Conservation (phyloP, 2,113 vertebrate genomes). For the Calyptommatus sinebrachiatus region DNA sequence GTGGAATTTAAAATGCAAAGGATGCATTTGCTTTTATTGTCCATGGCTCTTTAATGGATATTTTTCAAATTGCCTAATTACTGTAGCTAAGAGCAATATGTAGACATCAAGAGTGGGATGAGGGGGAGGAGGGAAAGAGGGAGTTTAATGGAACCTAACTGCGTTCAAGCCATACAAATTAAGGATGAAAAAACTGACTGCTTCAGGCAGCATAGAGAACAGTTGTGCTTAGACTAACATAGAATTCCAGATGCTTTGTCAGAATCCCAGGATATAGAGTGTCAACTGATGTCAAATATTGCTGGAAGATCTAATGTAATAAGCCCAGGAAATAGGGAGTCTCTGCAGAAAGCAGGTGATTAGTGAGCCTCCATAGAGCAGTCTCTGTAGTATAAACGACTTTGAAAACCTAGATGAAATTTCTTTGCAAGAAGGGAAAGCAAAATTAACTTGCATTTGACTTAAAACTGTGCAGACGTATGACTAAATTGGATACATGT, state of each 20-base stretch:
- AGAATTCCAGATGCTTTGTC: slow-evolving; percentile 60
- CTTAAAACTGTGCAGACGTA: neutral
- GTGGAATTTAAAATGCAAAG: neutral
- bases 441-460: neutral
- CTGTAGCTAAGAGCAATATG: slow-evolving; percentile 32
- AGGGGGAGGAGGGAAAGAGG: slow-evolving; percentile 17
- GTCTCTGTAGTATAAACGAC: slow-evolving; percentile 25
- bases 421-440: slow-evolving; percentile 16
- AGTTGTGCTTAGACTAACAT: slow-evolving; percentile 43
- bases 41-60: slow-evolving; percentile 19
- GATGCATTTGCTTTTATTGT: slow-evolving; percentile 3
- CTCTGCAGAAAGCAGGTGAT: slow-evolving; percentile 48
- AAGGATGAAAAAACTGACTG: slow-evolving; percentile 58
- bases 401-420: slow-evolving; percentile 25
- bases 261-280: slow-evolving; percentile 49
- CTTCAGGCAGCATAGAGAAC: slow-evolving; percentile 46
- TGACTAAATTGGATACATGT: neutral
- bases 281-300: slow-evolving; percentile 59
- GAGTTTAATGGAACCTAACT: slow-evolving; percentile 33
- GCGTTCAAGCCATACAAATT: slow-evolving; percentile 49
- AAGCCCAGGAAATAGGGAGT: slow-evolving; percentile 31
- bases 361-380: slow-evolving; percentile 35
- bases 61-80: slow-evolving; percentile 47
- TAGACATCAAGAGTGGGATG: slow-evolving; percentile 31
- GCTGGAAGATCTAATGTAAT: slow-evolving; percentile 49